Evolutionary conservation across 2,113 vertebrate species (phyloP), one percentile per base, ranked within the genome.

Genomic region (Dasyornis broadbenti): DNA sequence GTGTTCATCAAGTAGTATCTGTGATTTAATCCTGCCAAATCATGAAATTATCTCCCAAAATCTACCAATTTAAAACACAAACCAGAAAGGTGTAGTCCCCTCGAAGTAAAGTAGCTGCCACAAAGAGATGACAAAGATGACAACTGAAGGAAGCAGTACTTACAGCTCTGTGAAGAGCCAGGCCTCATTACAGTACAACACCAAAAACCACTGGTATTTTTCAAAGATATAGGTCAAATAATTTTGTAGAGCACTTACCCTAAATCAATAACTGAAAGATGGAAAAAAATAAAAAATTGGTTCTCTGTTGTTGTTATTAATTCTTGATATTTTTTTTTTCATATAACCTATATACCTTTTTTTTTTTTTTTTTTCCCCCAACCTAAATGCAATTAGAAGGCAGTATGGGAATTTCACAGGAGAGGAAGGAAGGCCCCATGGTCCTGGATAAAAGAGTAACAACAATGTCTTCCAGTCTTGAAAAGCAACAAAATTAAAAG

Each of bases 371-470:
- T 47, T 79, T 64, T n/a, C n/a, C n/a, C n/a, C n/a, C n/a, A 18
- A 60, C 16, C 3, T n/a, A 42, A 59, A 71, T 20, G 24, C 12
- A 40, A 33, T 24, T 65, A 44, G 23, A 17, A 80, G 8, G 64
- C 21, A 73, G 56, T 3, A 20, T 11, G 21, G 31, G 17, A 73
- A 65, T 81, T 89, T 84, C 37, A 81, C 21, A 57, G 42, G 9
- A 15, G 8, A 79, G 7, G 21, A 68, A 75, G 12, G 21, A 80
- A 45, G 22, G n/a, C 4, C 22, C 4, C 9, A 6, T 1, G 0
- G 2, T 84, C 26, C 30, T 4, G 5, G 6, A n/a, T 40, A 59
- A 76, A 27, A 91, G 31, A 70, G 22, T 27, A 57, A 40, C 35
- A 49, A 17, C 33, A 49, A 19, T 21, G 8, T 45, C 35, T 73